Base-by-base conservation (phyloP, 2,888 invertebrate genomes). In the Neoaliturus tenellus region DNA sequence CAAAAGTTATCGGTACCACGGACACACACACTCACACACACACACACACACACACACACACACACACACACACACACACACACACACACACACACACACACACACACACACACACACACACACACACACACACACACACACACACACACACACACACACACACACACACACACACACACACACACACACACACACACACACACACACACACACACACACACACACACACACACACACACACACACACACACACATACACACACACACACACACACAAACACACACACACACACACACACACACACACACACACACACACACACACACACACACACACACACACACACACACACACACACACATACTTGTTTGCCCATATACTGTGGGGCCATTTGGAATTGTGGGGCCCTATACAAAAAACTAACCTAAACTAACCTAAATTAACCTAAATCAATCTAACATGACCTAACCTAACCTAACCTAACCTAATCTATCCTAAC, bases 1-100 rank as follows among this genome's bases (percentile, higher is more conserved):
- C n/a, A n/a, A n/a, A n/a, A n/a, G n/a, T n/a, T n/a, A n/a, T n/a
- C n/a, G n/a, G n/a, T n/a, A n/a, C n/a, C n/a, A n/a, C n/a, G n/a
- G n/a, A n/a, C n/a, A 51, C 51, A 51, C 51, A 51, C 51, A 51
- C 51, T 10, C 51, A 51, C 51, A 51, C 51, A 51, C 51, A 51
- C 51, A 51, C 51, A 51, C 51, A 51, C 51, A 51, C 51, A 51
- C 51, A 51, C 51, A 51, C 51, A 51, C 51, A 51, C 51, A 58
- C 58, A 58, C 58, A 58, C 58, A 58, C 58, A 23, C 58, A 58
- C 58, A 58, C 58, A 58, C 58, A 58, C 58, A 58, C 58, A 58
- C 58, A 58, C 58, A 58, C 58, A 58, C 58, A 58, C 58, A 58
- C 58, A 58, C 58, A 58, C 58, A 58, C 58, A 58, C 58, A 58